phyloP scores from a whole-genome alignment of 2,888 invertebrate species.

The Diloba caeruleocephala region DNA sequence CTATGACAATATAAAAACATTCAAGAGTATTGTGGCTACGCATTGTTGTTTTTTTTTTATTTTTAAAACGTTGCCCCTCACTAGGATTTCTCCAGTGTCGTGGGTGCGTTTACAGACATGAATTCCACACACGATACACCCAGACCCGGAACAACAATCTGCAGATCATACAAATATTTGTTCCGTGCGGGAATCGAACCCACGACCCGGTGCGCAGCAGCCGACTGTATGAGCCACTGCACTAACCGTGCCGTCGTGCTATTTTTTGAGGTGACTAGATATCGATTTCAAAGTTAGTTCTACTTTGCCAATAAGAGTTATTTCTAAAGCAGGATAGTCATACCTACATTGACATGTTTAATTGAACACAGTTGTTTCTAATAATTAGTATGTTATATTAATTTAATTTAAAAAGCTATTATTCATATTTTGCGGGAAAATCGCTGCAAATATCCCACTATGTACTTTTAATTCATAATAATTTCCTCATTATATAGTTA shows the following conservation, averaged over 20 bases:
- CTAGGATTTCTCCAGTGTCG: no score
- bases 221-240: no score
- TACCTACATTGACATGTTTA: neutral
- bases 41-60: no score
- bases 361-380: neutral
- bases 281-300: conserved; percentile 7
- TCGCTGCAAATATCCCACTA: conserved; percentile 4
- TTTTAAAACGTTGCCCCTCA: no score
- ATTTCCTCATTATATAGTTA: conserved; percentile 26
- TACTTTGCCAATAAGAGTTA: conserved; percentile 1
- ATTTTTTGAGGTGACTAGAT: conserved; percentile 3
- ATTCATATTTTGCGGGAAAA: conserved; percentile 18
- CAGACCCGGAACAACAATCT: no score
- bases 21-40: conserved; percentile 1
- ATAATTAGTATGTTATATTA: no score
- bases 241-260: no score
- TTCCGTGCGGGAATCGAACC: no score
- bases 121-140: no score
- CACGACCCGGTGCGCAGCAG: no score
- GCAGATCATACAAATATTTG: no score
- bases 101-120: no score
- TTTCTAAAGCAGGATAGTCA: neutral
- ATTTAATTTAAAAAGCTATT: conserved; percentile 1
- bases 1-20: conserved; percentile 28
- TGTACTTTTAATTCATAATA: conserved; percentile 14